phyloP scores from a whole-genome alignment of 2,113 vertebrate genomes.

The Plotosus lineatus region DNA sequence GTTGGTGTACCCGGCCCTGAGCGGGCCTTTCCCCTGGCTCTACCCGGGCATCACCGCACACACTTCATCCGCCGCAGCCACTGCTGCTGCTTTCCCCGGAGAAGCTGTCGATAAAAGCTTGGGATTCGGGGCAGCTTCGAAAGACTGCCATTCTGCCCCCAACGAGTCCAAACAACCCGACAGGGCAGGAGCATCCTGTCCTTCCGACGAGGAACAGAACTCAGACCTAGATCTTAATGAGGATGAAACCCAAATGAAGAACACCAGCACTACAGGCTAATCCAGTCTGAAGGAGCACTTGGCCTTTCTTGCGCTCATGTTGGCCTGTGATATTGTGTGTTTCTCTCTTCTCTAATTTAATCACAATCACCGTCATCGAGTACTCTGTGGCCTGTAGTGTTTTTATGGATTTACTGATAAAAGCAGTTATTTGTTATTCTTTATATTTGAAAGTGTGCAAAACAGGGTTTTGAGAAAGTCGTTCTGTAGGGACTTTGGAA shows the following conservation, averaged over 20 bases:
- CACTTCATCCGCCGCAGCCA: constrained; percentile 61
- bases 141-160: constrained; percentile 56
- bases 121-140: constrained; percentile 56
- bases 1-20: constrained; percentile 79
- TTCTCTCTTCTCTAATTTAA: constrained; percentile 52
- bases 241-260: constrained; percentile 58
- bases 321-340: constrained; percentile 65
- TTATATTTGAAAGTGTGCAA: constrained; percentile 27
- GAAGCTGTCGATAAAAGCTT: constrained; percentile 65
- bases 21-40: constrained; percentile 81
- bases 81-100: constrained; percentile 79
- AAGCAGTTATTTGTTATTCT: constrained; percentile 36
- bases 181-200: constrained; percentile 57
- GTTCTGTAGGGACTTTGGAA: constrained; percentile 61
- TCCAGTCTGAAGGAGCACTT: constrained; percentile 31
- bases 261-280: constrained; percentile 53
- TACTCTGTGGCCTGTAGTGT: constrained; percentile 49
- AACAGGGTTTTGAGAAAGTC: constrained; percentile 57
- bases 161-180: constrained; percentile 56
- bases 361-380: constrained; percentile 38
- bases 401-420: constrained; percentile 49
- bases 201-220: constrained; percentile 63
- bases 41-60: constrained; percentile 77
- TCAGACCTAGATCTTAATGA: constrained; percentile 55
- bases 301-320: constrained; percentile 21